These are phyloP conservation scores for Nannobrachium achirus DNA, from an alignment of 2,113 vertebrate genomes.

Conservation along the genomic window DNA sequence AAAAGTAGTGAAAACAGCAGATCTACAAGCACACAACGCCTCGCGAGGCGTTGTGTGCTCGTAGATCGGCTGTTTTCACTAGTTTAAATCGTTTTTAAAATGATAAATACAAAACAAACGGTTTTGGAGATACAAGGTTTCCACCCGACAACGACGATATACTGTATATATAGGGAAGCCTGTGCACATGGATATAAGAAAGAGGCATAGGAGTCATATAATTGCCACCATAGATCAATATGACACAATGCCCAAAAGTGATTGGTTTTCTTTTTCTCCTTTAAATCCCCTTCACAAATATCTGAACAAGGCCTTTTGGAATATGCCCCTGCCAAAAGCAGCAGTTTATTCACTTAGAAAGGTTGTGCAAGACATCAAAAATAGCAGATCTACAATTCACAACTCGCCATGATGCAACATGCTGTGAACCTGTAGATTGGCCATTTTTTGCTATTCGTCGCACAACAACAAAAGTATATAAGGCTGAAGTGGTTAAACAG, in stretches of 20 bases:
- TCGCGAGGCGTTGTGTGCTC: too few species aligned
- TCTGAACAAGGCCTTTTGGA: constrained; percentile 22
- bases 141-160: too few species aligned
- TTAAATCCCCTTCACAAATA: constrained; percentile 35
- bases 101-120: too few species aligned
- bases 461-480: too few species aligned
- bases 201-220: constrained; percentile 41
- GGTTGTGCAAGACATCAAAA: constrained; percentile 4
- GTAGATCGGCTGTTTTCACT: too few species aligned
- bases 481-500: constrained; percentile 7
- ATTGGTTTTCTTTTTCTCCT: constrained; percentile 54
- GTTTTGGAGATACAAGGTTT: too few species aligned
- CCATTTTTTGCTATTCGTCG: not conserved
- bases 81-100: too few species aligned
- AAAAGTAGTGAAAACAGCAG: too few species aligned
- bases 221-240: constrained; percentile 61
- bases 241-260: constrained; percentile 49
- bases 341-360: constrained; percentile 46
- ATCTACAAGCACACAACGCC: too few species aligned
- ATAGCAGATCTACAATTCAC: not conserved
- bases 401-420: too few species aligned
- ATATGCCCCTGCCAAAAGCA: constrained; percentile 11
- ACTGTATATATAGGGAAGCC: too few species aligned
- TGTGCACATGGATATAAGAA: constrained; percentile 51
- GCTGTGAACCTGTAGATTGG: too few species aligned